A percentile compares a stretch with the other conserved stretches of the same genome.
phyloP scores from a whole-genome alignment of 2,113 vertebrate genomes.

The Symphodus melops region DNA sequence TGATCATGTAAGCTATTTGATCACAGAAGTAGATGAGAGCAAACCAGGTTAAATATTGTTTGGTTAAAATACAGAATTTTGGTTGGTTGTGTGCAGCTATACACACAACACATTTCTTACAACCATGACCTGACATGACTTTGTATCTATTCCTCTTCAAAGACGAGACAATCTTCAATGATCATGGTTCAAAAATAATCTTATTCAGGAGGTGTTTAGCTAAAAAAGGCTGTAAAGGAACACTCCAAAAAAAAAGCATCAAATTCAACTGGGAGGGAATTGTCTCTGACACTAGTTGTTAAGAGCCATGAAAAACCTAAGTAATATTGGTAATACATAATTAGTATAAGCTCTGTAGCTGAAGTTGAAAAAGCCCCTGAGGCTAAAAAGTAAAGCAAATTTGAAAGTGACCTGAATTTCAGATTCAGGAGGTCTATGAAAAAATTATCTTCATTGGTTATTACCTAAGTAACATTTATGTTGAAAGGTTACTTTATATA shows the following conservation, averaged over 20 bases:
- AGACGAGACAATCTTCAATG: not conserved
- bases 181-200: not conserved
- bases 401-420: not conserved
- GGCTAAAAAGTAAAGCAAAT: not conserved
- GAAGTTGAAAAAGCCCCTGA: not conserved
- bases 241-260: not conserved
- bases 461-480: no score
- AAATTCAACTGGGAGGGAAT: not conserved
- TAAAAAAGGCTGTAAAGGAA: no score
- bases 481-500: no score
- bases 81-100: conserved; percentile 28
- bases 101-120: not conserved
- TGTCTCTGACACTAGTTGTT: not conserved
- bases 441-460: no score
- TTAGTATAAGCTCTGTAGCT: not conserved
- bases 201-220: no score
- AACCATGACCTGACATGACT: not conserved
- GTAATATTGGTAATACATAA: not conserved
- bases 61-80: conserved; percentile 7
- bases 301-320: not conserved
- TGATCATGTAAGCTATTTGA: no score
- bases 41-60: no score
- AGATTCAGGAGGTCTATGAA: no score
- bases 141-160: not conserved
- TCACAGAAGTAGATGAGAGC: no score